These are phyloP conservation scores for Megalops cyprinoides DNA, from an alignment of 2,797 vertebrate genomes.

Conservation along the genomic window DNA sequence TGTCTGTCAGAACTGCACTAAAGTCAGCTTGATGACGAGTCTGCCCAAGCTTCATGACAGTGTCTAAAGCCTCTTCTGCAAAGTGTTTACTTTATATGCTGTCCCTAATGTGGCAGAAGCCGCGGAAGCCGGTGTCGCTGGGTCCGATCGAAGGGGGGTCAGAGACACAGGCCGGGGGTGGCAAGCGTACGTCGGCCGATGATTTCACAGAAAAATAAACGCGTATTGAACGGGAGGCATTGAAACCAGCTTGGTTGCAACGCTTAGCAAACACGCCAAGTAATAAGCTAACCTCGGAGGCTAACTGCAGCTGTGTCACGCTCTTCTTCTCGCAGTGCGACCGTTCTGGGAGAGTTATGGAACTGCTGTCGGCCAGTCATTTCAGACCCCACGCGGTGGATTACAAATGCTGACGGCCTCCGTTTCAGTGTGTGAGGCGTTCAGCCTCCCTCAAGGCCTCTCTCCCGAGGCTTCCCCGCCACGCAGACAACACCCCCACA, in stretches of 20 bases:
- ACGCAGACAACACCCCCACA: too few species aligned
- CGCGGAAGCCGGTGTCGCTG: background rate
- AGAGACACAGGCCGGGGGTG: background rate
- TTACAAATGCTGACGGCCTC: background rate
- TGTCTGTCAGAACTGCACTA: slow-evolving; percentile 10
- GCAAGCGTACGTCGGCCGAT: background rate
- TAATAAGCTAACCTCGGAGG: background rate
- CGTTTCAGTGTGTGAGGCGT: background rate
- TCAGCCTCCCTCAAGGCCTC: background rate
- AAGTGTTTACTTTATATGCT: slow-evolving; percentile 16
- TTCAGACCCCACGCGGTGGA: background rate
- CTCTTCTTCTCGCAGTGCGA: background rate
- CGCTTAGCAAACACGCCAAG: background rate
- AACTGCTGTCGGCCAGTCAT: background rate
- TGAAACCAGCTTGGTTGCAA: background rate
- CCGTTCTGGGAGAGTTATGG: background rate
- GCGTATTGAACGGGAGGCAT: background rate
- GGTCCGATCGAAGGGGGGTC: background rate
- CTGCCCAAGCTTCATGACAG: background rate
- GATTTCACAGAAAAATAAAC: background rate
- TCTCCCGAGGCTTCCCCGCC: too few species aligned
- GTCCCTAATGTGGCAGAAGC: background rate
- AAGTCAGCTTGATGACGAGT: background rate
- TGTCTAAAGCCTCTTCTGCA: background rate
- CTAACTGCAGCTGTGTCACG: background rate